Evolutionary conservation across 2,113 vertebrate species (phyloP).

Genomic region (Arothron firmamentum): DNA sequence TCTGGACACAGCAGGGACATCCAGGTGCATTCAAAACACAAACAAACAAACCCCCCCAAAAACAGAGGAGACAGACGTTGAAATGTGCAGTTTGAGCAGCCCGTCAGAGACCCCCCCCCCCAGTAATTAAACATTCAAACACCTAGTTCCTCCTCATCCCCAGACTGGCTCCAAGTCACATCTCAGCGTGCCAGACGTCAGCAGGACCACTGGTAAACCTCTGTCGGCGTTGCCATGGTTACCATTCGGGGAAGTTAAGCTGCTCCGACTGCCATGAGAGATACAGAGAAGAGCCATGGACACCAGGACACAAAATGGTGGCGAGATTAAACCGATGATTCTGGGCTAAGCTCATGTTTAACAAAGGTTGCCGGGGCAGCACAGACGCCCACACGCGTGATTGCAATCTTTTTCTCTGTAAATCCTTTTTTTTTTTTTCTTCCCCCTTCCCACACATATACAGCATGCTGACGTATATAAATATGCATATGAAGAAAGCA

Average conservation of each 20-base stretch:
- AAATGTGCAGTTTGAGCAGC: no score
- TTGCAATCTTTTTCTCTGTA: slow-evolving; percentile 11
- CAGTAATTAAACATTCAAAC: no score
- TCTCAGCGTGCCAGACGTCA: slow-evolving; percentile 56
- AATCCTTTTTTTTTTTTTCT: neutral
- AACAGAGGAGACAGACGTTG: no score
- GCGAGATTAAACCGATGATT: slow-evolving; percentile 65
- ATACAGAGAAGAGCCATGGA: slow-evolving; percentile 42
- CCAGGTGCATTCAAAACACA: no score
- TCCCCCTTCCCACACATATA: slow-evolving; percentile 10
- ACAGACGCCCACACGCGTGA: slow-evolving; percentile 21
- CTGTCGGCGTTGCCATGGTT: slow-evolving; percentile 69
- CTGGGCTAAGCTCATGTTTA: slow-evolving; percentile 51
- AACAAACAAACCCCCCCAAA: no score
- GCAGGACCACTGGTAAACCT: slow-evolving; percentile 69
- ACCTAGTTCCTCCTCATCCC: no score
- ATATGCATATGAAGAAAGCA: slow-evolving; percentile 25
- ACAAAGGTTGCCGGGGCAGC: slow-evolving; percentile 54
- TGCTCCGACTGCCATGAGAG: slow-evolving; percentile 56
- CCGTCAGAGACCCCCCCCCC: no score
- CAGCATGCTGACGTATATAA: neutral
- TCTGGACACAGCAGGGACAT: no score
- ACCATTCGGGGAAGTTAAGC: slow-evolving; percentile 68
- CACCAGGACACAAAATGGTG: slow-evolving; percentile 68
- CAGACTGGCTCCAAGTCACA: slow-evolving; percentile 40